phyloP scores from a whole-genome alignment of 1,140 invertebrate genomes.

The Harpegnathos saltator region DNA sequence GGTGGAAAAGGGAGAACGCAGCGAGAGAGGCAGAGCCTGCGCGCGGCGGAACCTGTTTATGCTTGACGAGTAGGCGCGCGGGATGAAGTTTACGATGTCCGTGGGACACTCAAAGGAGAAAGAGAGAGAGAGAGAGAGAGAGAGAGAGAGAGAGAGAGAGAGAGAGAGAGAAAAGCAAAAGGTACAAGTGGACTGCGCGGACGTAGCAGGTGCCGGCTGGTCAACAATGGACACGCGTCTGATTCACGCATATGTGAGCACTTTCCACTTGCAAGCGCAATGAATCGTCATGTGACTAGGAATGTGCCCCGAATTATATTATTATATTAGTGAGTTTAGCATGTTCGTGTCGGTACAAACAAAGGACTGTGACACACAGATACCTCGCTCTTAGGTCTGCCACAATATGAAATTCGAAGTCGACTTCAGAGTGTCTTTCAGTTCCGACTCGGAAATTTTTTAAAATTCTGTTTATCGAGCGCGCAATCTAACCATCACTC shows the following conservation, averaged over 20 bases:
- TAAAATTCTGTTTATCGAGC: too few relatives aligned
- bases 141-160: conserved; percentile 60
- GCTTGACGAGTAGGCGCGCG: conserved; percentile 73
- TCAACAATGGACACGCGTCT: conserved; percentile 66
- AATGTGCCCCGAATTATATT: conserved; percentile 14
- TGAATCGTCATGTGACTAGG: conserved; percentile 25
- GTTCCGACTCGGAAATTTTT: too few relatives aligned
- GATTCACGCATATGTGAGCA: conserved; percentile 36
- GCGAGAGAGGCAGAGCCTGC: conserved; percentile 15
- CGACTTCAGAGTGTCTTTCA: too few relatives aligned
- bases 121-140: conserved; percentile 60
- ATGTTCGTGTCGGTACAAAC: too few relatives aligned
- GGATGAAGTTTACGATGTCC: conserved; percentile 72
- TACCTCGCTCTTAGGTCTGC: too few relatives aligned
- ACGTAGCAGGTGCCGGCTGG: conserved; percentile 66
- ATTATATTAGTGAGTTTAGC: neutral
- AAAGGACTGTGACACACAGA: too few relatives aligned
- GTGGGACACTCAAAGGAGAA: conserved; percentile 59
- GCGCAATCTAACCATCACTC: too few relatives aligned
- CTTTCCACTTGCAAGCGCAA: conserved; percentile 38
- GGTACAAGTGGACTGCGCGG: conserved; percentile 60
- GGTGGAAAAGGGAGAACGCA: conserved; percentile 19
- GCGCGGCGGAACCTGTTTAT: conserved; percentile 71
- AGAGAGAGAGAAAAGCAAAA: conserved; percentile 56
- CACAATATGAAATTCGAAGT: too few relatives aligned